phyloP scores from a whole-genome alignment of 2,113 vertebrate genomes.

The Erythrolamprus reginae region DNA sequence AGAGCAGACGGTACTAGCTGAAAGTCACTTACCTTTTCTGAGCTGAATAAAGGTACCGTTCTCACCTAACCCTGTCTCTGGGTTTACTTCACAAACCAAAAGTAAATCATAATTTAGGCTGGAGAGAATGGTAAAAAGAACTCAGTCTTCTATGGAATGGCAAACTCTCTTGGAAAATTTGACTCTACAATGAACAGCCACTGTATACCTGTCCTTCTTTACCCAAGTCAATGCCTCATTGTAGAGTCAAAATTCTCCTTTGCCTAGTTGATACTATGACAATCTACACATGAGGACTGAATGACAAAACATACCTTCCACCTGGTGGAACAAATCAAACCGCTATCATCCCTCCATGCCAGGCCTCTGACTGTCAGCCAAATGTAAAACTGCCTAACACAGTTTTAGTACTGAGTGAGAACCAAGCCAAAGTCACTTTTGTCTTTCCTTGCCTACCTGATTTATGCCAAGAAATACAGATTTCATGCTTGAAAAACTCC shows the following conservation, averaged over 20 bases:
- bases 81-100: too few species aligned
- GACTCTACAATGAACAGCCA: background rate
- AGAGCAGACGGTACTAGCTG: too few species aligned
- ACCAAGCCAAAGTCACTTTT: background rate
- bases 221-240: background rate
- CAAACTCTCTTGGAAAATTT: background rate
- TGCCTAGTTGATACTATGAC: background rate
- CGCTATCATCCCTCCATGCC: background rate
- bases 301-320: background rate
- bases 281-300: background rate
- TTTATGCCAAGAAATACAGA: background rate
- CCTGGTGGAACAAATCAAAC: background rate
- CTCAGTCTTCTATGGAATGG: background rate
- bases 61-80: too few species aligned
- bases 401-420: background rate
- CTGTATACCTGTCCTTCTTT: background rate
- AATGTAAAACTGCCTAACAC: background rate
- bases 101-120: background rate
- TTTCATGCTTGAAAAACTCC: background rate
- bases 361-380: background rate
- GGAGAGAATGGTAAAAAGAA: slow-evolving; percentile 8
- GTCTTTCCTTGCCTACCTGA: background rate
- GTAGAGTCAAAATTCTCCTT: background rate
- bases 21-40: too few species aligned
- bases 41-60: too few species aligned